Percentiles rank a stretch among this genome's conserved stretches.
Conservation (phyloP, 2,797 vertebrate species). For the Macropus fuliginosus region DNA sequence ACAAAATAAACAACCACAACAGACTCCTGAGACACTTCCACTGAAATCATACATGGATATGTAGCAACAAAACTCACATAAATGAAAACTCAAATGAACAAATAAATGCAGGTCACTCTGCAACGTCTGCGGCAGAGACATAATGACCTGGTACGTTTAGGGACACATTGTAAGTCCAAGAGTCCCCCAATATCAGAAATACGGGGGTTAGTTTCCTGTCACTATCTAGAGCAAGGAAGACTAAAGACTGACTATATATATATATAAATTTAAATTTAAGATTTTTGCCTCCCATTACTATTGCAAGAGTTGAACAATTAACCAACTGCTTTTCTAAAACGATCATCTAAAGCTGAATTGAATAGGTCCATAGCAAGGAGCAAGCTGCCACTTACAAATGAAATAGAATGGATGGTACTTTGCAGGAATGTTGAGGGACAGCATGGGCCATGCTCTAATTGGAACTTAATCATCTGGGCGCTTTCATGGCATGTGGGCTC, state of each 20-base stretch:
- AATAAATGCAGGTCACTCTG: constrained; percentile 40
- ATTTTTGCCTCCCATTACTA: constrained; percentile 50
- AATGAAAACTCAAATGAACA: not conserved
- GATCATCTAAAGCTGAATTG: not conserved
- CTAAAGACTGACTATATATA: not conserved
- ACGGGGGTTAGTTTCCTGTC: constrained; percentile 8
- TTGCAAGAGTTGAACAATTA: constrained; percentile 65
- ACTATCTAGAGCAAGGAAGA: constrained; percentile 36
- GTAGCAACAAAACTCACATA: constrained; percentile 28
- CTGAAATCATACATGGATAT: constrained; percentile 37
- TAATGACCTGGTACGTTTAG: not conserved
- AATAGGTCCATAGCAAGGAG: not conserved
- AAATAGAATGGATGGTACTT: not conserved
- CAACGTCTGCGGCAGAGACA: not conserved
- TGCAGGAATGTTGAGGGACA: rapidly evolving
- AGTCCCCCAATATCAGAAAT: constrained; percentile 4
- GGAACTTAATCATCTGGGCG: constrained; percentile 20
- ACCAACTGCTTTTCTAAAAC: constrained; percentile 44
- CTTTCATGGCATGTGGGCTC: not conserved
- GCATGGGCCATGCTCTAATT: rapidly evolving
- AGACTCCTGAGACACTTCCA: not conserved
- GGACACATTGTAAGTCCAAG: not conserved
- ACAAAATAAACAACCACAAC: constrained; percentile 37
- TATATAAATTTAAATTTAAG: not conserved
- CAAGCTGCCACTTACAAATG: constrained; percentile 14